Conservation (phyloP, 2,113 vertebrate species). For the Carassius gibelio region DNA sequence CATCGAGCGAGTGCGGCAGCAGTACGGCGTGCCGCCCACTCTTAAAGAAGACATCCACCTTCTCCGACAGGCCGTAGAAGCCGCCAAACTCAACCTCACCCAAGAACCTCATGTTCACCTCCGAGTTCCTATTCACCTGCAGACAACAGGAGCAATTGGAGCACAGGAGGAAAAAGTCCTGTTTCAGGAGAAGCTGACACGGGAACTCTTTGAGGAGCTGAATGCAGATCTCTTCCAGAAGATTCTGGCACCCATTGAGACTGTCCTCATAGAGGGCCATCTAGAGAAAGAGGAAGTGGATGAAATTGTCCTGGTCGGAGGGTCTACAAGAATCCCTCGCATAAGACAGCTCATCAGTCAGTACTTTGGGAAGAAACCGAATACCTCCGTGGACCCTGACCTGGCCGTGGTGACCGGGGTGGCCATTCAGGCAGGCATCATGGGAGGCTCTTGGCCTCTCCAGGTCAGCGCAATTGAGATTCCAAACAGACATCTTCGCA, state of each 20-base stretch:
- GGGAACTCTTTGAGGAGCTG: slow-evolving; percentile 86
- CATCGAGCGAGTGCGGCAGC: slow-evolving; percentile 77
- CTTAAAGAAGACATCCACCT: slow-evolving; percentile 90
- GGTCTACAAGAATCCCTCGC: slow-evolving; percentile 92
- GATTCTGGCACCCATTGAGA: slow-evolving; percentile 87
- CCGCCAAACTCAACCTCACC: slow-evolving; percentile 91
- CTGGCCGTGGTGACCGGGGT: slow-evolving; percentile 92
- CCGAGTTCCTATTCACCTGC: slow-evolving; percentile 76
- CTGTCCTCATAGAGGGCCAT: slow-evolving; percentile 86
- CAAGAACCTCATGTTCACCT: slow-evolving; percentile 73
- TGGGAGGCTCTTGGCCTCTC: slow-evolving; percentile 94
- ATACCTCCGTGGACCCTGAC: slow-evolving; percentile 94
- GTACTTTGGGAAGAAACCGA: slow-evolving; percentile 93
- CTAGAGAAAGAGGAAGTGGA: slow-evolving; percentile 87
- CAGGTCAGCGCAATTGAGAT: slow-evolving; percentile 97
- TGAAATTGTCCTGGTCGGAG: slow-evolving; percentile 93
- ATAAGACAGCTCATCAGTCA: slow-evolving; percentile 87
- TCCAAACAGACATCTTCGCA: slow-evolving; percentile 89
- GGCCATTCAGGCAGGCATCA: slow-evolving; percentile 94
- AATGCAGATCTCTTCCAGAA: slow-evolving; percentile 95
- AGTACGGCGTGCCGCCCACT: slow-evolving; percentile 79
- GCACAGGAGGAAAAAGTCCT: slow-evolving; percentile 65
- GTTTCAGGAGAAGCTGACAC: slow-evolving; percentile 81
- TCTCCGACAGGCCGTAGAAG: slow-evolving; percentile 89
- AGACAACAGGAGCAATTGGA: not conserved